These are phyloP conservation scores for Phyllotreta cruciferae DNA, from an alignment of 2,888 invertebrate genomes.

Conservation along the genomic window DNA sequence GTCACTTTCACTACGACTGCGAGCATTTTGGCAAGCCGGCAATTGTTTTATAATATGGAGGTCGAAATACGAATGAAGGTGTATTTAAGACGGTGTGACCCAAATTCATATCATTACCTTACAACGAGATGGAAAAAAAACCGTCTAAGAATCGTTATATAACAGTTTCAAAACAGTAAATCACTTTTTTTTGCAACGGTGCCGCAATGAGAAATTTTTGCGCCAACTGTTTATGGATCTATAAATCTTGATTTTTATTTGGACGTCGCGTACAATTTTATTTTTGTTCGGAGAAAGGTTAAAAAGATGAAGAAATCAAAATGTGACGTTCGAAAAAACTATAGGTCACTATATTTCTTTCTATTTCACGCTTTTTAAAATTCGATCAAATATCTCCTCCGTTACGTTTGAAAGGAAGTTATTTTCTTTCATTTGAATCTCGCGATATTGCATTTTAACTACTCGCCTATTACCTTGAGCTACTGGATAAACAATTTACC, in stretches of 20 bases:
- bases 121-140: constrained; percentile 26
- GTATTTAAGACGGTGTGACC: constrained; percentile 25
- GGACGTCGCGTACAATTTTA: not conserved
- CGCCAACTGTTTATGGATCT: constrained; percentile 3
- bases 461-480: too few relatives aligned
- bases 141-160: constrained; percentile 28
- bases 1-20: constrained; percentile 48
- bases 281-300: not conserved
- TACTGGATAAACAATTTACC: too few relatives aligned
- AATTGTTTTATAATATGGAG: constrained; percentile 45
- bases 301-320: not conserved
- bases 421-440: too few relatives aligned
- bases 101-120: constrained; percentile 32
- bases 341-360: too few relatives aligned
- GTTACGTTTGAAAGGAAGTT: too few relatives aligned
- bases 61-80: constrained; percentile 36
- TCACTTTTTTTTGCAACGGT: constrained; percentile 17
- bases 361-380: too few relatives aligned
- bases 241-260: not conserved
- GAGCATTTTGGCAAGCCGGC: constrained; percentile 47
- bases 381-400: too few relatives aligned
- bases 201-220: constrained; percentile 8
- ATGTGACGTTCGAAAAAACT: not conserved
- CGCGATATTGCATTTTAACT: too few relatives aligned
- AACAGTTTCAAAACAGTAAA: constrained; percentile 25